A percentile compares a stretch with the other conserved stretches of the same genome.
Conservation (phyloP, 1,140 invertebrate genomes). For the Ridgeia piscesae region DNA sequence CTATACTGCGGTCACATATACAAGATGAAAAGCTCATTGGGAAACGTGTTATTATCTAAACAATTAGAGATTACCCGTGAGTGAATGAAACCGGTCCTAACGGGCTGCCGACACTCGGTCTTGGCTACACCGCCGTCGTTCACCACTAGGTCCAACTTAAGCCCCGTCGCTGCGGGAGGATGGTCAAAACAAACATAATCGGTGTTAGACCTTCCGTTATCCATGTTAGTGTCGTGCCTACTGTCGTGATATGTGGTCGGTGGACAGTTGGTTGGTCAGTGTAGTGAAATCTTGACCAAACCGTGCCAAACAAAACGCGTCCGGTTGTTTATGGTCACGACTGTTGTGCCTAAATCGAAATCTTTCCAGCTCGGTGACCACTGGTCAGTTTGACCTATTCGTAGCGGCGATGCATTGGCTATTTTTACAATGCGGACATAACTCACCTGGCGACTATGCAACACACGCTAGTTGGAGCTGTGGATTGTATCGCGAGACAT, state of each 20-base stretch:
- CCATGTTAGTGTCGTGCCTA: not conserved
- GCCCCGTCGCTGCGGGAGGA: too few relatives aligned
- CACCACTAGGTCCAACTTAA: too few relatives aligned
- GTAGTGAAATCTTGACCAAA: not conserved
- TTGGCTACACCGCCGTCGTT: too few relatives aligned
- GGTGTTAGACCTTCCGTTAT: not conserved
- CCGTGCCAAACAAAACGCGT: not conserved
- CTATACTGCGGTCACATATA: too few relatives aligned
- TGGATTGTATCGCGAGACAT: not conserved
- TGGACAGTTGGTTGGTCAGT: not conserved
- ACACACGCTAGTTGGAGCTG: not conserved
- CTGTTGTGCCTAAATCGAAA: not conserved
- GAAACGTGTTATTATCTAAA: too few relatives aligned
- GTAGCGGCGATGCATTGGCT: not conserved
- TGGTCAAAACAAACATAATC: too few relatives aligned
- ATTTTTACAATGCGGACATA: not conserved
- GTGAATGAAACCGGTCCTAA: too few relatives aligned
- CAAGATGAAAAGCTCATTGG: too few relatives aligned
- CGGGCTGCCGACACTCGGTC: too few relatives aligned
- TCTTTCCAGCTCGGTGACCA: not conserved
- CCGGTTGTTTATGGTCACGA: not conserved
- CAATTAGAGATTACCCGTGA: too few relatives aligned
- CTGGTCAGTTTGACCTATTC: not conserved
- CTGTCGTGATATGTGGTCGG: too few relatives aligned
- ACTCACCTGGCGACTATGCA: not conserved